Evolutionary conservation across 2,797 vertebrate genomes (phyloP).

Genomic region (Trachops cirrhosus): DNA sequence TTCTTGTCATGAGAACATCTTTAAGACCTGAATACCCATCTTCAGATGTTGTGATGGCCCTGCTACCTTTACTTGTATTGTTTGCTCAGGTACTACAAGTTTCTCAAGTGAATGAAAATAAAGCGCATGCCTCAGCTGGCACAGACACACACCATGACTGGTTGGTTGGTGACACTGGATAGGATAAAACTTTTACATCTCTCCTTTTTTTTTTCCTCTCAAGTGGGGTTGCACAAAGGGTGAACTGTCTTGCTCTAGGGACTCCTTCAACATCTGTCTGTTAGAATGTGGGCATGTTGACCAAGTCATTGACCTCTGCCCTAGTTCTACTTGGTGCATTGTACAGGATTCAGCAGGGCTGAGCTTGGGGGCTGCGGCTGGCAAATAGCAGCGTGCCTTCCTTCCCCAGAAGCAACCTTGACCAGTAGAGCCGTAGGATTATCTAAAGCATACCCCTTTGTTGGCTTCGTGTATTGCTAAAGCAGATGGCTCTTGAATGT

Average conservation of each 20-base stretch:
- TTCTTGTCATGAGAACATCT: neutral
- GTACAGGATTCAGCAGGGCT: slow-evolving; percentile 50
- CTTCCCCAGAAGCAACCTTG: neutral
- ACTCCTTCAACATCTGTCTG: neutral
- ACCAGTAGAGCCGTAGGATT: slow-evolving; percentile 25
- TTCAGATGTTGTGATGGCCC: neutral
- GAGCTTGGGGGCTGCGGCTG: neutral
- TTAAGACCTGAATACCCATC: neutral
- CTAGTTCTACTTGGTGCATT: slow-evolving; percentile 53
- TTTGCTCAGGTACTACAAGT: neutral
- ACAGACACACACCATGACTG: neutral
- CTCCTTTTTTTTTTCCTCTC: neutral
- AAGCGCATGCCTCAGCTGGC: neutral
- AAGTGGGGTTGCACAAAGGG: neutral
- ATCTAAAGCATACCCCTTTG: neutral
- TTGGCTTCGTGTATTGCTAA: slow-evolving; percentile 46
- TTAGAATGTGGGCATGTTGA: neutral
- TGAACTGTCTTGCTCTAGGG: neutral
- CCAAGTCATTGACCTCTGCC: neutral
- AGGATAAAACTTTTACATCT: neutral
- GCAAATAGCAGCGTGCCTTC: neutral
- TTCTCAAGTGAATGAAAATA: slow-evolving; percentile 5
- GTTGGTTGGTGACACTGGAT: neutral
- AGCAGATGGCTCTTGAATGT: slow-evolving; percentile 57
- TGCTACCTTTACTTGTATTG: neutral